phyloP scores from a whole-genome alignment of 2,888 invertebrate genomes.

The Noctua pronuba region DNA sequence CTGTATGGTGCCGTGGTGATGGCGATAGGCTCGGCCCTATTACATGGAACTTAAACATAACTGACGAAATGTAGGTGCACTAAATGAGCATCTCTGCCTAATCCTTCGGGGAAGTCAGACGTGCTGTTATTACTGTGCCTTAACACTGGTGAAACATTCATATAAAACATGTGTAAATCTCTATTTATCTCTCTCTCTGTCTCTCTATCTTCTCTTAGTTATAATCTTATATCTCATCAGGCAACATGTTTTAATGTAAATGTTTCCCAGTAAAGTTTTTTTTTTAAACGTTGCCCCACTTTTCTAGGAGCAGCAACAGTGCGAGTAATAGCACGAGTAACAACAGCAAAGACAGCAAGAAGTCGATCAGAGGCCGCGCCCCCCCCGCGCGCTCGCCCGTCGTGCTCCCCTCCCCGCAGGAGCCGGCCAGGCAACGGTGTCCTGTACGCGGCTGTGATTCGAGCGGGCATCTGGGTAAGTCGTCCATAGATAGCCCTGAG shows the following conservation, averaged over 20 bases:
- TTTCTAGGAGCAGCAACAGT: slow-evolving; percentile 32
- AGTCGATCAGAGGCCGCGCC: slow-evolving; percentile 72
- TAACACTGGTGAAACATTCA: no score
- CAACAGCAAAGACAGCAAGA: slow-evolving; percentile 80
- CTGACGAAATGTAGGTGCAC: background rate
- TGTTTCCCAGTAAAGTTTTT: no score
- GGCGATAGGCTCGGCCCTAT: background rate
- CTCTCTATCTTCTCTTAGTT: no score
- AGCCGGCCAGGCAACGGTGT: slow-evolving; percentile 92
- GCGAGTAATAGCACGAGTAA: slow-evolving; percentile 31
- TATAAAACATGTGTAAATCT: no score
- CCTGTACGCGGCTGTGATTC: slow-evolving; percentile 90
- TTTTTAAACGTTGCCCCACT: no score
- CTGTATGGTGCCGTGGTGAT: background rate
- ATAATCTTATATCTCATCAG: no score
- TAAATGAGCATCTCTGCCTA: background rate
- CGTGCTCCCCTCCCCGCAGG: slow-evolving; percentile 71
- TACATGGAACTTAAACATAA: background rate
- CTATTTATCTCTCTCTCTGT: no score
- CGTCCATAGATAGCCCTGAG: background rate
- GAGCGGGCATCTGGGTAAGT: slow-evolving; percentile 34
- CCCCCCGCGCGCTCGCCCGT: slow-evolving; percentile 75
- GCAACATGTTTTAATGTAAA: no score
- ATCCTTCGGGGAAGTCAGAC: background rate
- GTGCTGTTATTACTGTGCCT: background rate